Conservation (phyloP, 2,113 vertebrate genomes). For the Datnioides undecimradiatus region DNA sequence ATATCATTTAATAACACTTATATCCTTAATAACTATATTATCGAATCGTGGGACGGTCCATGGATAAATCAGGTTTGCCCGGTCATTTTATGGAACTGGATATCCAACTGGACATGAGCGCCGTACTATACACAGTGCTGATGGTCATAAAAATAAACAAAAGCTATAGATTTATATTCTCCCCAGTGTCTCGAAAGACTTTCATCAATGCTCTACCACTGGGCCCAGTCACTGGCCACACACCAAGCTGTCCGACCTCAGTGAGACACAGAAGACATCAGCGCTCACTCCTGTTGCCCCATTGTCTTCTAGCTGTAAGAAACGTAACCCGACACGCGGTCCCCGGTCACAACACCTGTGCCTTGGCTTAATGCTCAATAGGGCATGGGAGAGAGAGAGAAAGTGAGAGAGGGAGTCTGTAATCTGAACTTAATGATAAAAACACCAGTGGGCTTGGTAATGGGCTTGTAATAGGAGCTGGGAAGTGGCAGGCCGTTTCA, state of each 20-base stretch:
- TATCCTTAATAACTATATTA: too few relatives aligned
- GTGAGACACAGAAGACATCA: slow-evolving; percentile 20
- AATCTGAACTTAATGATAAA: slow-evolving; percentile 80
- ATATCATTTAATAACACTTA: too few relatives aligned
- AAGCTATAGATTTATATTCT: too few relatives aligned
- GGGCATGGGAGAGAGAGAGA: slow-evolving; percentile 62
- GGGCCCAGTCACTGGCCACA: slow-evolving; percentile 12
- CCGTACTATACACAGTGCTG: too few relatives aligned
- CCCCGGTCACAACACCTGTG: slow-evolving; percentile 74
- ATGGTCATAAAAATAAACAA: too few relatives aligned
- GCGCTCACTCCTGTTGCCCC: slow-evolving; percentile 21
- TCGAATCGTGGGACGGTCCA: too few relatives aligned
- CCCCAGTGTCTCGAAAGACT: background rate
- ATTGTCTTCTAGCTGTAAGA: slow-evolving; percentile 57
- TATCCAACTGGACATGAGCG: too few relatives aligned
- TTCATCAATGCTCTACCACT: background rate
- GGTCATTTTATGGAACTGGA: too few relatives aligned
- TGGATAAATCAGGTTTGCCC: too few relatives aligned
- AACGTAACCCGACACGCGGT: slow-evolving; percentile 57
- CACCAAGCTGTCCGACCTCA: background rate
- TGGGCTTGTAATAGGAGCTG: slow-evolving; percentile 80
- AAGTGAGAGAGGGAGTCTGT: slow-evolving; percentile 64
- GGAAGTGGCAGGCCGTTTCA: slow-evolving; percentile 65
- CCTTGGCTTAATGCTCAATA: slow-evolving; percentile 71
- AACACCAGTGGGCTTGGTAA: slow-evolving; percentile 67